phyloP scores from a whole-genome alignment of 1,140 invertebrate species.

The Drosophila auraria region DNA sequence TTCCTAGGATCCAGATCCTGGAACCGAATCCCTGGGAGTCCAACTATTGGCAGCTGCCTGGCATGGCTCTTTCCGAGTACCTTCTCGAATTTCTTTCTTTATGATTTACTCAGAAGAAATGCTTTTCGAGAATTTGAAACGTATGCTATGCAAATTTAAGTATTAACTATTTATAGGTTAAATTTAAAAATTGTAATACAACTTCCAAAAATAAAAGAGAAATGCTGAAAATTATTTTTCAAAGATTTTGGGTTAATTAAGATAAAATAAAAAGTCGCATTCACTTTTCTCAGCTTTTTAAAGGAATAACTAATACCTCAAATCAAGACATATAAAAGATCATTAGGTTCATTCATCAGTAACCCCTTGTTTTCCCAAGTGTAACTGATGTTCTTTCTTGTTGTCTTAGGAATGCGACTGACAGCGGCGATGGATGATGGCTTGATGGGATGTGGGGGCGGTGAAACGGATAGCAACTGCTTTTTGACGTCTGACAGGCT shows the following conservation, averaged over 20 bases:
- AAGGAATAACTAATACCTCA: too few relatives aligned
- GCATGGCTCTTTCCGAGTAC: conserved; percentile 9
- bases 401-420: conserved; percentile 56
- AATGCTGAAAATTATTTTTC: too few relatives aligned
- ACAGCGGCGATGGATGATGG: conserved; percentile 46
- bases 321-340: neutral
- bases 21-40: conserved; percentile 35
- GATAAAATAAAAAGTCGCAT: too few relatives aligned
- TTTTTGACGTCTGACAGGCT: conserved; percentile 63
- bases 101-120: neutral
- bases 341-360: too few relatives aligned
- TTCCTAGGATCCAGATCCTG: conserved; percentile 21
- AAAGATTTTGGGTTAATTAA: too few relatives aligned
- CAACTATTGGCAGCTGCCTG: conserved; percentile 67
- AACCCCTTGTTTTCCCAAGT: neutral
- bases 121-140: neutral
- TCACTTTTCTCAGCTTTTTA: too few relatives aligned
- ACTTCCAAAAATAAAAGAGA: neutral
- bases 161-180: too few relatives aligned
- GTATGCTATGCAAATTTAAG: neutral
- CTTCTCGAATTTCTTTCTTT: conserved; percentile 2
- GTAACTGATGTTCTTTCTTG: conserved; percentile 21
- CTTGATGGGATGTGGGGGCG: conserved; percentile 7
- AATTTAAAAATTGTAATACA: neutral
- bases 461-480: conserved; percentile 60